phyloP scores from a whole-genome alignment of 2,113 vertebrate genomes.

The Ictalurus punctatus region DNA sequence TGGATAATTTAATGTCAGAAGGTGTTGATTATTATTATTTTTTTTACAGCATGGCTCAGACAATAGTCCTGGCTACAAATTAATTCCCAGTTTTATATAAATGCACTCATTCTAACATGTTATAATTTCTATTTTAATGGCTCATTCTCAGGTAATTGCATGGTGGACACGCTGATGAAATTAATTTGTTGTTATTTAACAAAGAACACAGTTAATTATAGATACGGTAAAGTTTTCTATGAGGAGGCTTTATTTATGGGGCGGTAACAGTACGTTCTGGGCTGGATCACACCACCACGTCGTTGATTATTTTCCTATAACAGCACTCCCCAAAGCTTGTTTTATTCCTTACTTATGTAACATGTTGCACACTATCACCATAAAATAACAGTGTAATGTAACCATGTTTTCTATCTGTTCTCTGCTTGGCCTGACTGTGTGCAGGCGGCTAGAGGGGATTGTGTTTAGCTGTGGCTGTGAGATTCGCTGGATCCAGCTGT shows the following conservation, averaged over 20 bases:
- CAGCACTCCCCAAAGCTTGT: not conserved
- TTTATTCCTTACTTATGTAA: not conserved
- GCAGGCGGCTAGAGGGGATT: conserved; percentile 87
- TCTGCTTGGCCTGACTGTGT: conserved; percentile 34
- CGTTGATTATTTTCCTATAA: not conserved
- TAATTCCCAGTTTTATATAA: not conserved
- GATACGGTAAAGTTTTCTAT: not conserved
- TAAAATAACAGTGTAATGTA: not conserved
- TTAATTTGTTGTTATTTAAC: not conserved
- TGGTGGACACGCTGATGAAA: too few species aligned
- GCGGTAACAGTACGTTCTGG: not conserved
- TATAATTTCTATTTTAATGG: not conserved
- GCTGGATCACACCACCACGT: not conserved
- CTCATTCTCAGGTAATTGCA: not conserved
- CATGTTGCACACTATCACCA: not conserved
- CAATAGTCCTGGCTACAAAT: not conserved
- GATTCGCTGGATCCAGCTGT: conserved; percentile 98
- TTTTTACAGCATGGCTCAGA: not conserved
- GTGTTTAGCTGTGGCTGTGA: conserved; percentile 93
- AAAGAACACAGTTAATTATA: not conserved
- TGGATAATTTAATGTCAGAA: not conserved
- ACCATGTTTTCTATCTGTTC: conserved; percentile 7
- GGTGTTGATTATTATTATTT: not conserved
- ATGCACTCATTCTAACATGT: not conserved
- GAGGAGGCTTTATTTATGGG: not conserved